These are phyloP conservation scores for Magallana angulata DNA, from an alignment of 1,140 invertebrate genomes.

Conservation along the genomic window DNA sequence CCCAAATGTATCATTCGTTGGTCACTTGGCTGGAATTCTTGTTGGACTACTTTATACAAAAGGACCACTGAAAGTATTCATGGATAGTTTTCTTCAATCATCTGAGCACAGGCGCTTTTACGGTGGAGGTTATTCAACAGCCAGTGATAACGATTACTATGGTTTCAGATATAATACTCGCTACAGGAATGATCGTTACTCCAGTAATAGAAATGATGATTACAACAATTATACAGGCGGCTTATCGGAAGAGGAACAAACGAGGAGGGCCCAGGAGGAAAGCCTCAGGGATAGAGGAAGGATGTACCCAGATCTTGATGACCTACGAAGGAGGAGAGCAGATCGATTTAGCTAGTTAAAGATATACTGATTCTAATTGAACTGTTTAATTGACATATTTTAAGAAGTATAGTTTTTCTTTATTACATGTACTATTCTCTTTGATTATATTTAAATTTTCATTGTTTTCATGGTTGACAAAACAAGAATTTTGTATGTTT, in stretches of 20 bases:
- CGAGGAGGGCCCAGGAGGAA: slow-evolving; percentile 61
- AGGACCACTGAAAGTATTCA: slow-evolving; percentile 82
- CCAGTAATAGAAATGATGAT: background rate
- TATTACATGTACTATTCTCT: too few species aligned
- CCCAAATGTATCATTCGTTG: slow-evolving; percentile 78
- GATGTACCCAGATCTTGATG: slow-evolving; percentile 69
- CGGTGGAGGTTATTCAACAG: slow-evolving; percentile 49
- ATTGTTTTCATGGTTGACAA: too few species aligned
- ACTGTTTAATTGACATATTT: background rate
- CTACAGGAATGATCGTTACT: background rate
- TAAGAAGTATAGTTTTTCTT: too few species aligned
- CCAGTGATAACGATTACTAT: background rate
- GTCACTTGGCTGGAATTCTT: slow-evolving; percentile 87
- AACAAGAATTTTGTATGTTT: too few species aligned
- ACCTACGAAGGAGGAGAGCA: slow-evolving; percentile 61
- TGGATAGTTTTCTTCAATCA: slow-evolving; percentile 76
- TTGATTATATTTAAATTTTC: too few species aligned
- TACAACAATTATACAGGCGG: slow-evolving; percentile 67
- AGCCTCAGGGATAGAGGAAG: slow-evolving; percentile 50
- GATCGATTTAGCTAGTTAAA: slow-evolving; percentile 51
- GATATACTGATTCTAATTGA: background rate
- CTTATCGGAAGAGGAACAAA: slow-evolving; percentile 70
- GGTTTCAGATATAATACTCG: background rate
- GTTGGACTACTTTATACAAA: slow-evolving; percentile 85
- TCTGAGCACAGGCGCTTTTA: slow-evolving; percentile 34